Evolutionary conservation across 2,888 invertebrate species (phyloP), one percentile per base, ranked within the genome.

Genomic region (Boloria selene): DNA sequence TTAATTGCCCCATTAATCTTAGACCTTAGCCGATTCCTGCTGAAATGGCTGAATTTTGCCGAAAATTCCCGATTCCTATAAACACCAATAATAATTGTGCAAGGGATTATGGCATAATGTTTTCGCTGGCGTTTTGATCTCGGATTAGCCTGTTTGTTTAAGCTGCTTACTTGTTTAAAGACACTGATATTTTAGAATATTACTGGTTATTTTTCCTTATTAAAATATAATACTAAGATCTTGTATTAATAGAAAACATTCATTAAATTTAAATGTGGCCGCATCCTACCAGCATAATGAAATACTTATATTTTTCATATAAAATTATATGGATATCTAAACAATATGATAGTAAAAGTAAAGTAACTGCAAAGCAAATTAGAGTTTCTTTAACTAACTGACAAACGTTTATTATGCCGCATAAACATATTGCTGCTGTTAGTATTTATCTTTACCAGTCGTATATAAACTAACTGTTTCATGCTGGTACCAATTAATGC

Each of bases 1-100:
- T 79, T 88, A 87, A 88, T 87, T 85, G 84, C 77, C 70, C 77
- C 84, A 87, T 89, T 86, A 84, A 87, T 90, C 86, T 87, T 81
- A 79, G 78, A 80, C 82, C 79, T 80, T 75, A 79, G 78, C 80
- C 76, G 77, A 81, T 77, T 77, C 78, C 44, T 53, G 64, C 56
- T 58, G 64, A 64, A 64, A 64, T 76, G 74, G 69, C 68, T 70
- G 73, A 72, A 69, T 50, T 59, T 64, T 42, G 44, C 64, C 69
- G 74, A 69, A 71, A 70, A 65, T 62, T 44, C 22, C 60, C 75
- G 67, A 72, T 68, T 68, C 45, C 47, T 69, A 55, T 45, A 56
- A 64, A 59, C 66, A 64, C 56, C 67, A 61, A 65, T 70, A 69
- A 72, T 71, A 71, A 72, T 71, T 69, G 65, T 54, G 53, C 64